Base-by-base conservation (phyloP, 2,888 invertebrate species). In the Apodemia mormo region DNA sequence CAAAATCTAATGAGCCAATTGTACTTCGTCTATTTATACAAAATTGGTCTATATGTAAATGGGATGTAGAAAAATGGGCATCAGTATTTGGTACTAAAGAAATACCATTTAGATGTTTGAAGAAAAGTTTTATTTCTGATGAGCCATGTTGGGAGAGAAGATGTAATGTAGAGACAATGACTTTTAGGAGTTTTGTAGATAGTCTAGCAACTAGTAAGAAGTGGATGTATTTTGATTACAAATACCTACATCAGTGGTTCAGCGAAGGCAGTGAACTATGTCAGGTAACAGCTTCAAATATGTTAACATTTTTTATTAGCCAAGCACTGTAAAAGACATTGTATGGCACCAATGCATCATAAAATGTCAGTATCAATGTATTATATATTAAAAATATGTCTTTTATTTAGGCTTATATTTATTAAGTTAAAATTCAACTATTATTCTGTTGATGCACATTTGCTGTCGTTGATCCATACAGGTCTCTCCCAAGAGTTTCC, bases 181-280 rank as follows among this genome's bases (percentile, higher is more conserved):
- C 94, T 2, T 94, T 97, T 77, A 83, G 88, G 70, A 93, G 96
- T 68, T 97, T 98, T 86, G 75, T 95, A 1, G 81, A 90, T 9
- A 80, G 83, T 40, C 79, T 81, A 43, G 76, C 84, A 14, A 79
- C 86, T 37, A 84, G 82, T 67, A 80, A 94, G 3, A 92, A 95
- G 75, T 97, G 97, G 96, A 94, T 95, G 87, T 98, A 98, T 87
- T 97, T 96, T 87, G 97, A 97, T 88, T 97, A 98, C 82, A 97
- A 97, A 88, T 95, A 97, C 84, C 94, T 97, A 85, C 94, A 94
- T 72, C 94, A 96, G 72, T 95, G 96, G 94, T 95, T 96, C 80
- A 81, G 85, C 69, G 86, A 93, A 66, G 92, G 94, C 37, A 85
- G 92, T 72, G 94, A 95, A 75, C 82, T 96, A 68, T 86, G 94